A percentile compares a stretch with the other conserved stretches of the same genome.
Conservation (phyloP, 2,797 vertebrate species). For the Chaunax sp. region DNA sequence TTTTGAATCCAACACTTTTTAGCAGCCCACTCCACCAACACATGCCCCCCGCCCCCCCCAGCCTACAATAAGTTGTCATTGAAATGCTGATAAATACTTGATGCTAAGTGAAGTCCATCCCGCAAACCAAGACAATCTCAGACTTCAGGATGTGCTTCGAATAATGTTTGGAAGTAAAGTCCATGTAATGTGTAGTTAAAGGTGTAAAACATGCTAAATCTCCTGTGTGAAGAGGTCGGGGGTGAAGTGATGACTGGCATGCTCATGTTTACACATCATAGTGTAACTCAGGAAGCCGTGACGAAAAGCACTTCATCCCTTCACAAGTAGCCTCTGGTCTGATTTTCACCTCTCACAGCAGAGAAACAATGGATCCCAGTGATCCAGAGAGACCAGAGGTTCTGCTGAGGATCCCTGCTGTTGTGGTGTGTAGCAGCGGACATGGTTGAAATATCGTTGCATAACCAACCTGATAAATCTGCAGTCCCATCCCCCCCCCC, state of each 20-base stretch:
- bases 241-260: too few relatives aligned
- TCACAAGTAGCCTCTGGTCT: neutral
- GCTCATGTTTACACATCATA: neutral
- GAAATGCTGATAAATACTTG: too few relatives aligned
- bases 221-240: too few relatives aligned
- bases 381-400: neutral
- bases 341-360: constrained; percentile 14
- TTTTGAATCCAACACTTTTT: neutral
- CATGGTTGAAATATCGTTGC: constrained; percentile 5
- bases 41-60: too few relatives aligned
- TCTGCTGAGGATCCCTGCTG: constrained; percentile 12
- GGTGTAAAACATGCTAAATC: constrained; percentile 8
- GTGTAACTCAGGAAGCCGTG: neutral
- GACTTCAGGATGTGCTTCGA: too few relatives aligned
- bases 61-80: neutral
- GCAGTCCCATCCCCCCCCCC: neutral
- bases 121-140: neutral
- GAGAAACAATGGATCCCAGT: neutral
- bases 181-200: neutral
- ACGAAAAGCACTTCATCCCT: constrained; percentile 5
- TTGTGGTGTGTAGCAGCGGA: neutral
- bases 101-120: too few relatives aligned
- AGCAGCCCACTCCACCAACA: neutral
- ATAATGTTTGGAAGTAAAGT: too few relatives aligned
- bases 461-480: constrained; percentile 31